Evolutionary conservation across 2,888 invertebrate species (phyloP).

Genomic region (Cataglyphis altisquamis): DNA sequence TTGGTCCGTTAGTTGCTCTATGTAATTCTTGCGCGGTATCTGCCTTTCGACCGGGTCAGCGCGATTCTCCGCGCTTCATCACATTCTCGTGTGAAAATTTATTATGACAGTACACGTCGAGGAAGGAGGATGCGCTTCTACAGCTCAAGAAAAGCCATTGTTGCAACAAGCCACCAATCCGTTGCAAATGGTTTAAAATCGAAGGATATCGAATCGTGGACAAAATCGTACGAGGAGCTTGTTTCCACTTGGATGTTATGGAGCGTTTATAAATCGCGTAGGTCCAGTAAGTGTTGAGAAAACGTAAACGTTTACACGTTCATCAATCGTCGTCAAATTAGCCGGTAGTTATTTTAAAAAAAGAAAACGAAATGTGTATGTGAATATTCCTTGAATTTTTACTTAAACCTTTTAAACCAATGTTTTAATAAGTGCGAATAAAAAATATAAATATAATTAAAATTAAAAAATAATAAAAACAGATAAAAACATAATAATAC

Average conservation of each 20-base stretch:
- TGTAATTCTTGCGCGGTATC: slow-evolving; percentile 18
- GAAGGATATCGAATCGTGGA: slow-evolving; percentile 4
- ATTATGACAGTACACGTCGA: slow-evolving; percentile 45
- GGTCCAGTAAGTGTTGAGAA: slow-evolving; percentile 60
- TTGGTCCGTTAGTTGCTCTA: slow-evolving; percentile 43
- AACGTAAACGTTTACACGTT: background rate
- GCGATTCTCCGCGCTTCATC: slow-evolving; percentile 6
- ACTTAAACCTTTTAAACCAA: background rate
- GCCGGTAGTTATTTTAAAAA: background rate
- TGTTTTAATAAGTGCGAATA: background rate
- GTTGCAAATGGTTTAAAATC: slow-evolving; percentile 3
- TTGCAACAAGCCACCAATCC: slow-evolving; percentile 23
- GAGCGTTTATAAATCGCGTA: slow-evolving; percentile 3
- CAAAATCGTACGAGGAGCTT: slow-evolving; percentile 30
- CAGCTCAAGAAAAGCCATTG: slow-evolving; percentile 58
- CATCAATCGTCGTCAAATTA: background rate
- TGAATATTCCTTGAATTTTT: background rate
- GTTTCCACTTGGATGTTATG: slow-evolving; percentile 58
- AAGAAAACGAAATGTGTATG: background rate
- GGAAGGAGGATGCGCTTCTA: slow-evolving; percentile 9
- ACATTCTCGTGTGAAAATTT: slow-evolving; percentile 7
- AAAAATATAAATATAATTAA: background rate
- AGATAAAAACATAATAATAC: background rate
- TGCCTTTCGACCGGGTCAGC: slow-evolving; percentile 42
- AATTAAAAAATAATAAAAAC: background rate